Base-by-base conservation (phyloP, 1,140 invertebrate genomes). In the Lasioglossum baleicum region DNA sequence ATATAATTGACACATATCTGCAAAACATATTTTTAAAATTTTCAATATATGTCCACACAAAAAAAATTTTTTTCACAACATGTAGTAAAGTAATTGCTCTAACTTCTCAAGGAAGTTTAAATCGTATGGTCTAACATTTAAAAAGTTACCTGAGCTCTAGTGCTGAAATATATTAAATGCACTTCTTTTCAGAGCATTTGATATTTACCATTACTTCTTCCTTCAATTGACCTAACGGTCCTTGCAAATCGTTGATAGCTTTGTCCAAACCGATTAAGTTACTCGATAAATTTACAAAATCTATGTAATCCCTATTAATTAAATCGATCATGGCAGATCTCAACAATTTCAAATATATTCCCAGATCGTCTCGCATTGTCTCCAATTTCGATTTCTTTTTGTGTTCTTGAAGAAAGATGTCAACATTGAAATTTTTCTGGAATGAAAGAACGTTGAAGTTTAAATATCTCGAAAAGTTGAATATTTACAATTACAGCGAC, bases 261-360 rank as follows among this genome's bases (percentile, higher is more conserved):
- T 97, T 97, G 91, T 99, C 97, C 68, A 99, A 94, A 1, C 97
- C 97, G 88, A 98, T 98, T 81, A 99, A 93, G 93, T 98, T 98
- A 31, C 97, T 97, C 44, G 98, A 99, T 58, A 99, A 93, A 93
- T 98, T 98, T 10, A 99, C 98, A 94, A 99, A 99, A 92, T 99
- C 98, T 5, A 97, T 97, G 93, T 99, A 99, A 90, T 99, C 98
- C 91, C 98, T 97, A 92, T 99, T 99, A 75, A 99, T 99, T 0
- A 99, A 94, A 92, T 99, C 98, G 82, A 99, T 98, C 97, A 99
- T 98, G 2, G 98, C 97, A 83, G 97, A 96, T 84, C 98, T 94
- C 7, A 99, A 92, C 17, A 97, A 95, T 93, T 98, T 99, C 48
- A 99, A 92, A 91, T 99, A 99, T 40, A 97, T 93, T 17, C 96